Conservation (phyloP, 2,888 invertebrate species). For the Toxonevra muliebris region DNA sequence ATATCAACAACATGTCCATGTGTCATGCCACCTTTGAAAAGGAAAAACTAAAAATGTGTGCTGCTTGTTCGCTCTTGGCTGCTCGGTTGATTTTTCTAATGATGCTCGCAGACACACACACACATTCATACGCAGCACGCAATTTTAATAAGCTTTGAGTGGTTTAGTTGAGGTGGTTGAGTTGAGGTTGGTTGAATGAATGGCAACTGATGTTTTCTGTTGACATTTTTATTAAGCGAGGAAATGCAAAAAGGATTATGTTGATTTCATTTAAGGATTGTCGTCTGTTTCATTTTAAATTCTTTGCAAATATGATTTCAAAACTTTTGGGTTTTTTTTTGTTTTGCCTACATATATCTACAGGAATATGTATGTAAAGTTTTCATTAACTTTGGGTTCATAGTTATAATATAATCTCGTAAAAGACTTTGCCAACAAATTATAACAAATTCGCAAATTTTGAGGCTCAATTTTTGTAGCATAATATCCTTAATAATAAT, state of each 20-base stretch:
- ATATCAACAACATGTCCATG: conserved; percentile 2
- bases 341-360: background rate
- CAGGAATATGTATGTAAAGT: background rate
- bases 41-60: background rate
- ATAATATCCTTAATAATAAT: too few species aligned
- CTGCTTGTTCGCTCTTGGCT: background rate
- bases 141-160: too few species aligned
- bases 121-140: background rate
- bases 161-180: background rate
- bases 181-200: background rate
- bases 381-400: background rate
- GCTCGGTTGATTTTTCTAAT: background rate
- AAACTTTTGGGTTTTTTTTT: too few species aligned
- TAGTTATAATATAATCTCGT: too few species aligned
- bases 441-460: too few species aligned
- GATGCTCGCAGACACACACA: background rate
- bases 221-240: conserved; percentile 4
- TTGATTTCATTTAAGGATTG: too few species aligned
- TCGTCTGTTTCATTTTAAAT: too few species aligned
- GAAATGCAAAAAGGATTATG: background rate
- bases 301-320: too few species aligned
- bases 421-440: too few species aligned
- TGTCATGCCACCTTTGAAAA: conserved; percentile 5
- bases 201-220: background rate
- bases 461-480: too few species aligned